These are phyloP conservation scores for Brachionus calyciflorus DNA, from an alignment of 1,140 invertebrate genomes.

Conservation along the genomic window DNA sequence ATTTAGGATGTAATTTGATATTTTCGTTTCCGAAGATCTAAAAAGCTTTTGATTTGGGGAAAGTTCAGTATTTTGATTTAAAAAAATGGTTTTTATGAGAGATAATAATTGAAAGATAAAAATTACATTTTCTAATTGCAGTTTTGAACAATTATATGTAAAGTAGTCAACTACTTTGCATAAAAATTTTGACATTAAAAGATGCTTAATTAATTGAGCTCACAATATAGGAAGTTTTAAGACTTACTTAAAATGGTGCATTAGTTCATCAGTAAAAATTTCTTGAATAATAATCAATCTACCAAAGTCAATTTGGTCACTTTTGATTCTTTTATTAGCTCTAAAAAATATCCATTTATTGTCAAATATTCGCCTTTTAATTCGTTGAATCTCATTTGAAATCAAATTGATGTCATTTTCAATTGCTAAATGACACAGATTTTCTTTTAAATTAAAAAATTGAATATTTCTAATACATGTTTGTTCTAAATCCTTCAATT, in stretches of 20 bases:
- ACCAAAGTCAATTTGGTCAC: neutral
- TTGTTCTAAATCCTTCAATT: neutral
- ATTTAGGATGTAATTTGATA: too few relatives aligned
- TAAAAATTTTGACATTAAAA: too few relatives aligned
- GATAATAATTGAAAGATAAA: too few relatives aligned
- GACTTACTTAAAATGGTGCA: neutral
- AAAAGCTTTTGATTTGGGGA: too few relatives aligned
- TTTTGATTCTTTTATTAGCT: neutral
- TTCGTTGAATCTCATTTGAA: neutral
- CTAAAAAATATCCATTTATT: conserved; percentile 32
- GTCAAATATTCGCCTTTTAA: neutral
- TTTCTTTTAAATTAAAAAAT: neutral
- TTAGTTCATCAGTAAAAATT: neutral
- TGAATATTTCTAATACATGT: neutral
- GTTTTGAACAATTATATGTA: too few relatives aligned
- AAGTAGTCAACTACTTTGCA: too few relatives aligned
- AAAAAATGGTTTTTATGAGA: too few relatives aligned
- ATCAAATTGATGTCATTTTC: neutral
- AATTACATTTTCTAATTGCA: too few relatives aligned
- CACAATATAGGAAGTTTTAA: too few relatives aligned
- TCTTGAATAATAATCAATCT: neutral
- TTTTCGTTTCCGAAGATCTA: too few relatives aligned
- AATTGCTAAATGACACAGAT: neutral
- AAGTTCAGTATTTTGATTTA: too few relatives aligned
- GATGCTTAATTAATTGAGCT: too few relatives aligned